Conservation (phyloP, 2,797 vertebrate genomes). For the Amniataba percoides region DNA sequence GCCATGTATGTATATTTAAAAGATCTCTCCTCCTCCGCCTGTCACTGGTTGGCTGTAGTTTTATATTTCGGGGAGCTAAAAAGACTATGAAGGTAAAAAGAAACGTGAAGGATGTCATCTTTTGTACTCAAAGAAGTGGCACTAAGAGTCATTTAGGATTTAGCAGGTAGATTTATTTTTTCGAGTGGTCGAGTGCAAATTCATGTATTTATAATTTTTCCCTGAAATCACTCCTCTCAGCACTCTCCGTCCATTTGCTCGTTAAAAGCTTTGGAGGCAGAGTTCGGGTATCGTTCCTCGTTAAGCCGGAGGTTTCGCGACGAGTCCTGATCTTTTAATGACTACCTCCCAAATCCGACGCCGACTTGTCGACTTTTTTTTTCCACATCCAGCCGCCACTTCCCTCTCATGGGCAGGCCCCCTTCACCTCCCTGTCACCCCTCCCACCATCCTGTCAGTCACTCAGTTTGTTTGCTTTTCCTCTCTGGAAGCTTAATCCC, state of each 20-base stretch:
- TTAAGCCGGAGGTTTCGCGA: constrained; percentile 59
- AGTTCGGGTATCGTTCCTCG: constrained; percentile 20
- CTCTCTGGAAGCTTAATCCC: constrained; percentile 35
- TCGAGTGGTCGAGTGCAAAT: constrained; percentile 44
- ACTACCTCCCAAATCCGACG: constrained; percentile 69
- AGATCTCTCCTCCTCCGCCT: constrained; percentile 57
- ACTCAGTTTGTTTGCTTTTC: neutral
- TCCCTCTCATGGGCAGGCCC: constrained; percentile 44
- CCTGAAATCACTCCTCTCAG: constrained; percentile 49
- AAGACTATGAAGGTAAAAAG: constrained; percentile 49
- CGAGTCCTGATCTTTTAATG: constrained; percentile 67
- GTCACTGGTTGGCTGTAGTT: constrained; percentile 77
- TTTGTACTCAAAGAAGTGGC: constrained; percentile 60
- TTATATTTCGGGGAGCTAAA: constrained; percentile 63
- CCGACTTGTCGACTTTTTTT: constrained; percentile 51
- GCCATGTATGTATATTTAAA: constrained; percentile 66
- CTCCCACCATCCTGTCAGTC: constrained; percentile 25
- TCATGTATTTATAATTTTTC: constrained; percentile 50
- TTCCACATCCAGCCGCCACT: constrained; percentile 28
- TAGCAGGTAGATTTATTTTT: constrained; percentile 29
- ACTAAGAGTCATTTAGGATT: constrained; percentile 37
- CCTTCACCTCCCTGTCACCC: constrained; percentile 34
- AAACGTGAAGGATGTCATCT: constrained; percentile 77
- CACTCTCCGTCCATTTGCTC: constrained; percentile 32
- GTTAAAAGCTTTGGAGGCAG: constrained; percentile 54